Percentiles rank a stretch among this genome's conserved stretches.
Evolutionary conservation across 2,888 invertebrate species (phyloP).

Genomic region (Tachina fera): DNA sequence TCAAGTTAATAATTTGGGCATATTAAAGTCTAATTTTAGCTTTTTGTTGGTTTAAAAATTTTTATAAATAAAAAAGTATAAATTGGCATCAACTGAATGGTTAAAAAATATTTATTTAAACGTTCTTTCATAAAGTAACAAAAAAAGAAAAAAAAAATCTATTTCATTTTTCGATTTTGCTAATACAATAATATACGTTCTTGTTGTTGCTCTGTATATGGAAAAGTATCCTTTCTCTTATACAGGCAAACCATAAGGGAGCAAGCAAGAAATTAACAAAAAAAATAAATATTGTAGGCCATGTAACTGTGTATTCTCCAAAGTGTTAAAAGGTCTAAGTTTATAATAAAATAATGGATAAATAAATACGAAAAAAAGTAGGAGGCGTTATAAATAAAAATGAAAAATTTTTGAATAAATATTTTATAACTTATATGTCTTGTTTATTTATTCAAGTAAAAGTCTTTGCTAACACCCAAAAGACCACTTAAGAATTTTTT

Average conservation of each 20-base stretch:
- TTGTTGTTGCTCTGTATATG: not conserved
- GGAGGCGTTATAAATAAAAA: constrained; percentile 21
- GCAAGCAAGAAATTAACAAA: not conserved
- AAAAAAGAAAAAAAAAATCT: constrained; percentile 49
- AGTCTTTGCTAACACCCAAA: constrained; percentile 31
- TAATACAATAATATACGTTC: not conserved
- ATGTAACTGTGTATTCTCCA: constrained; percentile 20
- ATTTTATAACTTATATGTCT: constrained; percentile 52
- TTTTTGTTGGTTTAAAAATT: not conserved
- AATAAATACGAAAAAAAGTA: constrained; percentile 50
- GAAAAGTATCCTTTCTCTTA: constrained; percentile 5
- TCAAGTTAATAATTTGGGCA: too few species aligned
- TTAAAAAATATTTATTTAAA: constrained; percentile 50
- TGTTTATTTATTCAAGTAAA: constrained; percentile 21
- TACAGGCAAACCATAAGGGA: not conserved
- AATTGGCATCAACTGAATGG: constrained; percentile 1
- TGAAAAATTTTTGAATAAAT: constrained; percentile 55
- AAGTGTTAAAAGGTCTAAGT: constrained; percentile 55
- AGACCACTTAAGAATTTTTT: constrained; percentile 31
- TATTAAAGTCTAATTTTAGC: too few species aligned
- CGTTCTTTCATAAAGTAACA: constrained; percentile 30
- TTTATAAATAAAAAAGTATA: constrained; percentile 2
- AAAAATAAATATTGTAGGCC: too few species aligned
- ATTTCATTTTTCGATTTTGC: constrained; percentile 36
- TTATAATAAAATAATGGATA: constrained; percentile 59